Evolutionary conservation across 2,888 invertebrate genomes (phyloP).

Genomic region (Drosophila sordidula): DNA sequence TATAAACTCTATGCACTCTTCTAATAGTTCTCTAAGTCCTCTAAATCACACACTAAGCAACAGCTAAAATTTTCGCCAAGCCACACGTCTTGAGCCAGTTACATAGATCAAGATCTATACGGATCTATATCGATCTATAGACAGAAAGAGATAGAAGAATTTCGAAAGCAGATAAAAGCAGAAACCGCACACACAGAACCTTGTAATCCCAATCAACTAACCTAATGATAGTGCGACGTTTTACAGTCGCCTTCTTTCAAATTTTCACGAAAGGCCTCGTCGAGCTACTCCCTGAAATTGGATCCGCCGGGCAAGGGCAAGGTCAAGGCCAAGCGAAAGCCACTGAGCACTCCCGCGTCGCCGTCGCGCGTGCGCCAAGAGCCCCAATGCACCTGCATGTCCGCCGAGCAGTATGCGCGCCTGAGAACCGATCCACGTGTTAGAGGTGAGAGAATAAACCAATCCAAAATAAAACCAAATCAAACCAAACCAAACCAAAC

Average conservation of each 20-base stretch:
- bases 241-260: conserved; percentile 98
- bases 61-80: conserved; percentile 19
- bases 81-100: conserved; percentile 36
- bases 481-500: conserved; percentile 18
- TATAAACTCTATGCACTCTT: conserved; percentile 37
- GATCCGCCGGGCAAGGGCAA: conserved; percentile 95
- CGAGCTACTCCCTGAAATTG: conserved; percentile 97
- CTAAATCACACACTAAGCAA: conserved; percentile 30
- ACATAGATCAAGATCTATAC: conserved; percentile 12
- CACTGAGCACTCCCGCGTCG: conserved; percentile 96
- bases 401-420: conserved; percentile 95
- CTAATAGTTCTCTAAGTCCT: conserved; percentile 41
- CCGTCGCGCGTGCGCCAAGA: conserved; percentile 92
- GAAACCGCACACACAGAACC: conserved; percentile 85
- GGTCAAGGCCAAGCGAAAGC: conserved; percentile 95
- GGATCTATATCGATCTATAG: conserved; percentile 10
- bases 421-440: conserved; percentile 87
- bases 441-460: conserved; percentile 80
- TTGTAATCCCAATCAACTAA: conserved; percentile 86
- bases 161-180: conserved; percentile 48
- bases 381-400: conserved; percentile 98
- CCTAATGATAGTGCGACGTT: conserved; percentile 87
- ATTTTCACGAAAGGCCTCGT: conserved; percentile 98
- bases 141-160: conserved; percentile 37
- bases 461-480: conserved; percentile 34